Evolutionary conservation across 1,140 invertebrate genomes (phyloP).

Genomic region (Notospermus geniculatus): DNA sequence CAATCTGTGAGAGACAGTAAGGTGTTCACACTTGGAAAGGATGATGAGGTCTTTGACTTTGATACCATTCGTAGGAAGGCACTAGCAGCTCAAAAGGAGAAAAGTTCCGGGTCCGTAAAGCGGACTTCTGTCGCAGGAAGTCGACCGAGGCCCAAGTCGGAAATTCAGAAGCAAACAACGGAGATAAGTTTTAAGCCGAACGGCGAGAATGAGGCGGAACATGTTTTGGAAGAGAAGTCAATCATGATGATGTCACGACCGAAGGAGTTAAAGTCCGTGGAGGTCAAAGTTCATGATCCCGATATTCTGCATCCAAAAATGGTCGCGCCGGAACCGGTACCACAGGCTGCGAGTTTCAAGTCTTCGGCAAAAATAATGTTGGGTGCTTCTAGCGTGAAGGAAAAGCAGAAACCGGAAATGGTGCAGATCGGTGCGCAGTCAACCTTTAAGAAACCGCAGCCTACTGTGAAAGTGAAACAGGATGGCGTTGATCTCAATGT

Average conservation of each 20-base stretch:
- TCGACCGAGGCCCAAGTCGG: no score
- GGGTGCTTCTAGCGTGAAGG: not conserved
- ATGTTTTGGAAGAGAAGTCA: slow-evolving; percentile 12
- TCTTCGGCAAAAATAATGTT: not conserved
- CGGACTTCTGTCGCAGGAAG: no score
- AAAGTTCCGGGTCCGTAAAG: no score
- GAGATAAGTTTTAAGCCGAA: slow-evolving; percentile 9
- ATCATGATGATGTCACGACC: slow-evolving; percentile 10
- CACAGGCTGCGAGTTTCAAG: not conserved
- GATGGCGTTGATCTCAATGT: no score
- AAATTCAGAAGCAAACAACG: no score
- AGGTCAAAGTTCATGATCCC: not conserved
- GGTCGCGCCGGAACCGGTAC: not conserved
- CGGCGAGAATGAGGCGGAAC: slow-evolving; percentile 1
- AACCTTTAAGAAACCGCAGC: slow-evolving; percentile 22
- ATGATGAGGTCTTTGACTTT: no score
- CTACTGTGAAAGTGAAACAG: no score
- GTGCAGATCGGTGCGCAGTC: slow-evolving; percentile 21
- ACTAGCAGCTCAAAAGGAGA: no score
- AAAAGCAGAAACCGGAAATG: not conserved
- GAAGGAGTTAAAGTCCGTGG: slow-evolving; percentile 2
- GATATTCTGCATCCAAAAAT: not conserved
- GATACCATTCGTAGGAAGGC: no score
- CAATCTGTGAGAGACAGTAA: no score
- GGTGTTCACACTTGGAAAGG: no score